These are phyloP conservation scores for Patiria miniata DNA, from an alignment of 35 echinoderm and acorn worm species.

Conservation along the genomic window DNA sequence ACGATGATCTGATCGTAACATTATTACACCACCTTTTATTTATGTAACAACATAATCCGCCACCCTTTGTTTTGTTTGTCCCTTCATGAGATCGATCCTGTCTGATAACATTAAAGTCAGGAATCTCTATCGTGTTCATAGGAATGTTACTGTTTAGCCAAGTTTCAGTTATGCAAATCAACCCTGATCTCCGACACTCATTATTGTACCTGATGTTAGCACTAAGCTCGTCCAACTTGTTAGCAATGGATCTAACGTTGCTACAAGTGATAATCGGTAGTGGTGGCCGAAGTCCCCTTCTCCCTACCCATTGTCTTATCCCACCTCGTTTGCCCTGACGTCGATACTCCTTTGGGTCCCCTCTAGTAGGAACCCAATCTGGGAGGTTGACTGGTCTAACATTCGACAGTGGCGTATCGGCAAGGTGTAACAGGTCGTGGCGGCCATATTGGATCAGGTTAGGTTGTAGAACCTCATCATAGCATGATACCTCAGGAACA, in stretches of 20 bases:
- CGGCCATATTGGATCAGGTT: conserved; percentile 10
- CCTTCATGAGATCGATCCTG: background rate
- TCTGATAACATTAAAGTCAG: conserved; percentile 26
- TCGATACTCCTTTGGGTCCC: conserved; percentile 23
- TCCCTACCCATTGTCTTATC: conserved; percentile 17
- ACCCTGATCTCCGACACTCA: conserved; percentile 15
- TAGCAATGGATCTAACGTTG: conserved; percentile 43
- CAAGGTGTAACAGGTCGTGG: conserved; percentile 15
- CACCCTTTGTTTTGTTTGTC: conserved; percentile 26
- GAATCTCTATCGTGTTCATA: conserved; percentile 6
- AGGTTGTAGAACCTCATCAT: background rate
- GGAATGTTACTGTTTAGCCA: conserved; percentile 36
- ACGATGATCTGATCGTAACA: conserved; percentile 5
- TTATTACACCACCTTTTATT: conserved; percentile 32
- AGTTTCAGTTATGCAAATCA: conserved; percentile 61
- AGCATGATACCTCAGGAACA: too few species aligned
- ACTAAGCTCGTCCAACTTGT: conserved; percentile 62
- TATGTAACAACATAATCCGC: conserved; percentile 15
- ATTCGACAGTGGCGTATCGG: background rate
- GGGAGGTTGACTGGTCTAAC: conserved; percentile 6
- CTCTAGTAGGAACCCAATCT: conserved; percentile 41
- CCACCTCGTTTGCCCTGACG: conserved; percentile 56
- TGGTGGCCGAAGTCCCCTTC: conserved; percentile 5
- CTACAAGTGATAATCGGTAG: conserved; percentile 56
- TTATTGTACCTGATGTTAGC: conserved; percentile 37